Base-by-base conservation (phyloP, 37 sponge, comb jelly and placozoan genomes). In the Oscarella lobularis region DNA sequence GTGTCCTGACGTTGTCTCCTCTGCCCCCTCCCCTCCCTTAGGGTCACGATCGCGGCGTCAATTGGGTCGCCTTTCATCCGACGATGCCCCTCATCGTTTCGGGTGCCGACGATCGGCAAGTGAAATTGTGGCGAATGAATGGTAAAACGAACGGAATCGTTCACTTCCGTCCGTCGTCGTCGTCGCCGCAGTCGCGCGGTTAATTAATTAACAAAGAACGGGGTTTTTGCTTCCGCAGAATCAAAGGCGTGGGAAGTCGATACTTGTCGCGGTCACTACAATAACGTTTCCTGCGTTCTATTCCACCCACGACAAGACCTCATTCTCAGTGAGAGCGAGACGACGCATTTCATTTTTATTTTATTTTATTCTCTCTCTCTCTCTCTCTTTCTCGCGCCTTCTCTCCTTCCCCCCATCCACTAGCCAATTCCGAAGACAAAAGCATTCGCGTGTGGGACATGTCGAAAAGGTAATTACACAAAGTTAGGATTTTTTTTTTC, bases 21-120 rank as follows among this genome's bases (percentile, higher is more conserved):
- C n/a, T n/a, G n/a, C n/a, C n/a, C n/a, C n/a, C n/a, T 39, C n/a
- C 2, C 35, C 32, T 76, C 3, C 5, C 9, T 1, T 31, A 89
- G 91, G 98, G 98, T 36, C 98, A 97, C 60, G 98, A 97, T 74
- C 80, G 98, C 33, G 98, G 98, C 66, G 98, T 97, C 39, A 97
- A 97, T 81, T 97, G 98, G 98, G 94, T 93, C 31, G 80, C 87
- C 37, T 97, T 93, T 83, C 98, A 97, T 66, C 89, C 89, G 3
- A 81, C 89, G 33, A 79, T 93, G 39, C 94, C 98, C 9, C 89
- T 97, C 2, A 84, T 97, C n/a, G 81, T 88, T 4, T 86, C 93
- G 41, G 94, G 90, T 3, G 87, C 98, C 38, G 98, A 97, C 70
- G 98, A 97, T 77, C 78, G 98, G 36, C 94, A 97, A 41, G 90